Percentiles rank a stretch among this genome's conserved stretches.
Conservation (phyloP, 2,113 vertebrate species). For the Megalops atlanticus region DNA sequence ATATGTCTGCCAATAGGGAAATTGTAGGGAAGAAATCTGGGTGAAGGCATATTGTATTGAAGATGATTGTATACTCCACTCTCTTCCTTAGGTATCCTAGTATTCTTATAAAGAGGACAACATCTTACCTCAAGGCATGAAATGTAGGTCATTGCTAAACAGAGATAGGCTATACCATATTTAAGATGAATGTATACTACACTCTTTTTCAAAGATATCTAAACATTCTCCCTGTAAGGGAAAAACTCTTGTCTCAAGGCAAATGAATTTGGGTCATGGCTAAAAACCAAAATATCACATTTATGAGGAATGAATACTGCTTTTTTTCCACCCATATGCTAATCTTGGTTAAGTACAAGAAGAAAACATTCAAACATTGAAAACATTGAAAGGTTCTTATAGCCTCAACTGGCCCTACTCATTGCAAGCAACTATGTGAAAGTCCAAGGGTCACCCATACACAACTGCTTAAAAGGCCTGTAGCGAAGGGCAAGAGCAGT, state of each 20-base stretch:
- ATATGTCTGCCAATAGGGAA: too few relatives aligned
- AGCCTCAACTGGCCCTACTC: neutral
- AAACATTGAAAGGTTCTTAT: neutral
- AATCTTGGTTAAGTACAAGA: too few relatives aligned
- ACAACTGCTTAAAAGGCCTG: too few relatives aligned
- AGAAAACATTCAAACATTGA: too few relatives aligned
- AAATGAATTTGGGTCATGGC: neutral
- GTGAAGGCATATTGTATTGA: too few relatives aligned
- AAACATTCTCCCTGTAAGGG: neutral
- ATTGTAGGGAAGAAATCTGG: too few relatives aligned
- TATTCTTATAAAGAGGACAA: neutral
- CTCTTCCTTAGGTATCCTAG: neutral
- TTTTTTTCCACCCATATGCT: too few relatives aligned
- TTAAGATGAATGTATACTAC: neutral
- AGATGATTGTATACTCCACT: too few relatives aligned
- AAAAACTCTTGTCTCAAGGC: neutral
- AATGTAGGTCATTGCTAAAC: neutral
- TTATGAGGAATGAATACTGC: neutral
- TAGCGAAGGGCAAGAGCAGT: too few relatives aligned
- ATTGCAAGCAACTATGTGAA: neutral
- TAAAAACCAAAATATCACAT: neutral
- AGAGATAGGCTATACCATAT: neutral
- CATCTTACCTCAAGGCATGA: neutral
- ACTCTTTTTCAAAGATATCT: neutral
- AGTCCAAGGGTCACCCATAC: too few relatives aligned